Conservation (phyloP, 2,888 invertebrate species). For the Pterobdella sp. region DNA sequence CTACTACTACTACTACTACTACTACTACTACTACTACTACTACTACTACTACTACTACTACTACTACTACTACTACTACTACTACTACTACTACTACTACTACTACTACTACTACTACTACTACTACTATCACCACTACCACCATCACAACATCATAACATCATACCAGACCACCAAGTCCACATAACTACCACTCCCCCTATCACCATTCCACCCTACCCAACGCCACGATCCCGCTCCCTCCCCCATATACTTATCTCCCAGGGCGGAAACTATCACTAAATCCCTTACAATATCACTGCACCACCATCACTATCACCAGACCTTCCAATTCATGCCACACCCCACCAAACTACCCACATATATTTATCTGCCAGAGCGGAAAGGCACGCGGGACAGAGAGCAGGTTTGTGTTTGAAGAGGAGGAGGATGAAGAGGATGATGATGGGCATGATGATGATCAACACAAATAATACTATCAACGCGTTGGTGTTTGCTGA, state of each 20-base stretch:
- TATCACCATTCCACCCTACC: neutral
- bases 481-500: constrained; percentile 4
- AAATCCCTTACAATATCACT: too few species aligned
- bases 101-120: neutral
- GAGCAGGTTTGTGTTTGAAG: constrained; percentile 68
- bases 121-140: neutral
- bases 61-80: constrained; percentile 17
- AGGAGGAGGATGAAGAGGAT: constrained; percentile 62
- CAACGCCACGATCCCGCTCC: neutral
- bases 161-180: neutral
- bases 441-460: constrained; percentile 70
- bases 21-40: constrained; percentile 22
- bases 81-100: neutral
- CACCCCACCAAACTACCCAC: neutral
- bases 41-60: constrained; percentile 25
- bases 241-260: neutral
- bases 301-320: too few species aligned
- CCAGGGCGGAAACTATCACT: neutral
- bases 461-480: constrained; percentile 71
- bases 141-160: neutral
- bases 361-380: constrained; percentile 31
- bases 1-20: constrained; percentile 19
- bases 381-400: constrained; percentile 55
- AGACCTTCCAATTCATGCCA: too few species aligned
- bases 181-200: neutral